Evolutionary conservation across 2,797 vertebrate species (phyloP).

Genomic region (Eulemur rubriventer): DNA sequence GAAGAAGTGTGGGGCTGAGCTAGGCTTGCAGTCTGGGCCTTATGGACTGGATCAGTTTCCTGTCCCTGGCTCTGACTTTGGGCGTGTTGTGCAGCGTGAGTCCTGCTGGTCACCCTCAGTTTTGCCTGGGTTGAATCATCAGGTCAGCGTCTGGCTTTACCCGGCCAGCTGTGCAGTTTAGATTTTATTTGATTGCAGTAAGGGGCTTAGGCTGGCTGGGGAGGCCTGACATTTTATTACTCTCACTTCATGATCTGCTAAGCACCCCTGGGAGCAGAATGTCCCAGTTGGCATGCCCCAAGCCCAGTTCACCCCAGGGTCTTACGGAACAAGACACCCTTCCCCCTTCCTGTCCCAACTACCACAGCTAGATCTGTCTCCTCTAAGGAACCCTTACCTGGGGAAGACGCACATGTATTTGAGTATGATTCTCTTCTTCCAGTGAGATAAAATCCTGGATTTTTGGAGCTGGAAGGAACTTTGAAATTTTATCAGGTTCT

Average conservation of each 20-base stretch:
- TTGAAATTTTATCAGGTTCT: not conserved
- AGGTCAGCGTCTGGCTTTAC: constrained; percentile 60
- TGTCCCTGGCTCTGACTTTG: not conserved
- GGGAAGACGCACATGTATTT: not conserved
- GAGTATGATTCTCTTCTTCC: not conserved
- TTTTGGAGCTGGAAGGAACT: not conserved
- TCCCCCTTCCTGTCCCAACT: not conserved
- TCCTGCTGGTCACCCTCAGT: not conserved
- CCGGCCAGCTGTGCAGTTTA: constrained; percentile 64
- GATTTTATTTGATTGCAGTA: constrained; percentile 65
- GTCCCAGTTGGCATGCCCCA: not conserved
- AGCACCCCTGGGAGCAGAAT: constrained; percentile 39
- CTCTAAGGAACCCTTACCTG: not conserved
- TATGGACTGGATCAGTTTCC: not conserved
- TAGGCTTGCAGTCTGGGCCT: not conserved
- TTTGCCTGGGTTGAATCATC: constrained; percentile 22
- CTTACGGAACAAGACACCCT: not conserved
- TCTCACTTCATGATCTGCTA: constrained; percentile 49
- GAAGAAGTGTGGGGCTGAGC: not conserved
- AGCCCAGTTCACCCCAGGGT: not conserved
- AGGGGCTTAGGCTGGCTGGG: constrained; percentile 55
- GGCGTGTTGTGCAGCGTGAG: not conserved
- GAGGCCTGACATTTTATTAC: constrained; percentile 62
- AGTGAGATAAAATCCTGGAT: not conserved
- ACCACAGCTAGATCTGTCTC: not conserved